phyloP scores from a whole-genome alignment of 2,888 invertebrate genomes.

The Ptychoptera contaminata region DNA sequence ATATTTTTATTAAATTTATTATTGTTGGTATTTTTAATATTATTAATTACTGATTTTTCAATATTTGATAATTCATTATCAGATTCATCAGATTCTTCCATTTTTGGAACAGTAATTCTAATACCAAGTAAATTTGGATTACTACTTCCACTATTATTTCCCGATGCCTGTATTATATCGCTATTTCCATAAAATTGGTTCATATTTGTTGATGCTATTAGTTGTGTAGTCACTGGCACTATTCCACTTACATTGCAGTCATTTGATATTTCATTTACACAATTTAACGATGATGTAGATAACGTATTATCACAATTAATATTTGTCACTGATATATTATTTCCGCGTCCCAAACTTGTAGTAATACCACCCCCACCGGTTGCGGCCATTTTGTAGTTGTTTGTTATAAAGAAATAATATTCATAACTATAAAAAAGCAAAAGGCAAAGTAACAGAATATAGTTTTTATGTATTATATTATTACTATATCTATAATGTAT shows the following conservation, averaged over 20 bases:
- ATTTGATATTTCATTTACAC: too few species aligned
- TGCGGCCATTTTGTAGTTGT: constrained; percentile 5
- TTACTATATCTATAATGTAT: too few species aligned
- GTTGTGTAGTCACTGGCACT: background rate
- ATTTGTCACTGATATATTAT: constrained; percentile 63
- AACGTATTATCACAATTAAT: constrained; percentile 38
- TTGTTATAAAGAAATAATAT: background rate
- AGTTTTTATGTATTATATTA: too few species aligned
- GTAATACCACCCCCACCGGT: background rate
- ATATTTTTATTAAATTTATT: constrained; percentile 24
- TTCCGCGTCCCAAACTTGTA: background rate
- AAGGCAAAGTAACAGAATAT: background rate
- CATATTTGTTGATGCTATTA: background rate
- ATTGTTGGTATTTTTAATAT: constrained; percentile 27
- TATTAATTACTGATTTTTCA: constrained; percentile 34
- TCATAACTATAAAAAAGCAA: background rate
- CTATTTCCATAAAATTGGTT: constrained; percentile 3
- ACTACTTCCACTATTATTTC: constrained; percentile 12
- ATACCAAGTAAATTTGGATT: constrained; percentile 13
- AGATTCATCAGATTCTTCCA: constrained; percentile 25
- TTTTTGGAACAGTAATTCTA: constrained; percentile 21
- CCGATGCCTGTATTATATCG: constrained; percentile 17
- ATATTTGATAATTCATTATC: constrained; percentile 29
- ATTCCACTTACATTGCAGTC: background rate
- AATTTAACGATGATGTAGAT: too few species aligned